Percentiles rank a stretch among this genome's conserved stretches.
phyloP scores from a whole-genome alignment of 1,140 invertebrate species.

The Diachasmimorpha longicaudata region DNA sequence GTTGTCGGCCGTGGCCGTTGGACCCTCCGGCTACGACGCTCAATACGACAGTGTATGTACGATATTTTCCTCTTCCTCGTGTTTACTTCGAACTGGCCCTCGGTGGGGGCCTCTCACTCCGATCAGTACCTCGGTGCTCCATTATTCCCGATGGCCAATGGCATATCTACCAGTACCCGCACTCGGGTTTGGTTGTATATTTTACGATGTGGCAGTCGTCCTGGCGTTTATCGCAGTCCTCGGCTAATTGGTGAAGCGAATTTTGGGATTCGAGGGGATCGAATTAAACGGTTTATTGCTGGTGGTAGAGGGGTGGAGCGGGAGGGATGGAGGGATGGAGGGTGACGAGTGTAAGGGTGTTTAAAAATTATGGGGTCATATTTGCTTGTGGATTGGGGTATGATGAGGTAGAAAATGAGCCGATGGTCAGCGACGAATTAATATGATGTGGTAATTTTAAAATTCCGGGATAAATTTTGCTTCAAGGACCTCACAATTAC shows the following conservation, averaged over 20 bases:
- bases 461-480: too few relatives aligned
- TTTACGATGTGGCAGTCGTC: background rate
- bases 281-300: background rate
- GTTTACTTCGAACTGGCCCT: constrained; percentile 7
- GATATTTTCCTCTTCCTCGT: constrained; percentile 20
- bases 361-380: background rate
- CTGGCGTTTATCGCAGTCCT: background rate
- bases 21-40: constrained; percentile 22
- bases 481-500: too few relatives aligned
- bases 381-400: too few relatives aligned
- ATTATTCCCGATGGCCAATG: background rate
- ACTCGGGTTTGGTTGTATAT: background rate
- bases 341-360: background rate
- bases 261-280: background rate
- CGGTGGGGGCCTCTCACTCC: background rate
- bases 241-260: background rate
- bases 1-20: constrained; percentile 38
- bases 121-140: background rate
- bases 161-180: background rate
- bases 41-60: constrained; percentile 23
- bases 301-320: too few relatives aligned
- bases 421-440: too few relatives aligned
- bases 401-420: too few relatives aligned
- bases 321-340: too few relatives aligned
- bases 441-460: too few relatives aligned